These are phyloP conservation scores for Drosophila bunnanda DNA, from an alignment of 2,888 invertebrate genomes.

Conservation along the genomic window DNA sequence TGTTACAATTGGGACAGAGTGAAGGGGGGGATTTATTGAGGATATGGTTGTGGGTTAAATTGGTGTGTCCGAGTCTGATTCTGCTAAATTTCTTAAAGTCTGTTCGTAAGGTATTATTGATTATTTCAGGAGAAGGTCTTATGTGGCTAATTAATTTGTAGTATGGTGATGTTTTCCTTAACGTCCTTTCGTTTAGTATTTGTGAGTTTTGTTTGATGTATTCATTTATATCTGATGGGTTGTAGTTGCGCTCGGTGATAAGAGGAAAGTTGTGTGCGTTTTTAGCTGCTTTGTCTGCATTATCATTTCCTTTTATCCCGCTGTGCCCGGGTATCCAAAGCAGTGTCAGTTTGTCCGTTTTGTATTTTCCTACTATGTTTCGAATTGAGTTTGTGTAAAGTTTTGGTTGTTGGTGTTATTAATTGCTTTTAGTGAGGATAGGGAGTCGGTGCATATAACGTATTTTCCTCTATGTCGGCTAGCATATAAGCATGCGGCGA, in stretches of 20 bases:
- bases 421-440: not conserved
- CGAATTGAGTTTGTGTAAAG: too few relatives aligned
- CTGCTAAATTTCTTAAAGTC: not conserved
- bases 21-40: too few relatives aligned
- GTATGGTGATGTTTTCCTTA: not conserved
- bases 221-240: too few relatives aligned
- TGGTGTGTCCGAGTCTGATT: constrained; percentile 5
- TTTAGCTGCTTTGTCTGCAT: not conserved
- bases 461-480: constrained; percentile 1
- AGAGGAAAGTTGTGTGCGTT: not conserved
- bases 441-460: constrained; percentile 1
- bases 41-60: not conserved
- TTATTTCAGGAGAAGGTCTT: too few relatives aligned
- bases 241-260: not conserved
- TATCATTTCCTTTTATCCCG: too few relatives aligned
- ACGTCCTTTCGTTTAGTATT: not conserved
- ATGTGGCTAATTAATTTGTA: not conserved
- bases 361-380: too few relatives aligned
- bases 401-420: too few relatives aligned
- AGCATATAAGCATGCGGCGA: constrained; percentile 1
- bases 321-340: too few relatives aligned
- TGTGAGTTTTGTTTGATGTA: not conserved
- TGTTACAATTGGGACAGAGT: too few relatives aligned
- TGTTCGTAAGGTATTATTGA: not conserved
- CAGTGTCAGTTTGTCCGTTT: too few relatives aligned